A percentile compares a stretch with the other conserved stretches of the same genome.
phyloP scores from a whole-genome alignment of 2,797 vertebrate species.

The Amblyraja radiata region DNA sequence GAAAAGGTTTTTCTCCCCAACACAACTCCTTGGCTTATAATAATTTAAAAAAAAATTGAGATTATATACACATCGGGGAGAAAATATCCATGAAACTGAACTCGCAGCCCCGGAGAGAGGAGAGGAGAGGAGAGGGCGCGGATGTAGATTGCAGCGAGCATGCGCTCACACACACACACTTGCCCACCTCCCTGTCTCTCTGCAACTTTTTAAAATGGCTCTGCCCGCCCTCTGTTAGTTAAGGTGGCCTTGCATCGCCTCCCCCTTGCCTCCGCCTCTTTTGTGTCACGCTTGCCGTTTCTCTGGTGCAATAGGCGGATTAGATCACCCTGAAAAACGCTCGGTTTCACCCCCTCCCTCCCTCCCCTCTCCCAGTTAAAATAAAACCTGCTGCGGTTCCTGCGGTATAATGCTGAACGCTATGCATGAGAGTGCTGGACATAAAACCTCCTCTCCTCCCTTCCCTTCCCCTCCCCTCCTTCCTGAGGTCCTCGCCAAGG shows the following conservation, averaged over 20 bases:
- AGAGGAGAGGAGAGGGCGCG: constrained; percentile 40
- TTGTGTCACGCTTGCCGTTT: background rate
- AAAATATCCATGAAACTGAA: background rate
- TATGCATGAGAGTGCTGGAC: background rate
- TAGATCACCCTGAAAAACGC: background rate
- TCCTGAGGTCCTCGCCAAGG: background rate
- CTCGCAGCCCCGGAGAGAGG: constrained; percentile 6
- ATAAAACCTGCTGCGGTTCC: background rate
- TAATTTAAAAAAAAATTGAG: no score
- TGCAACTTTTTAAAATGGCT: constrained; percentile 30
- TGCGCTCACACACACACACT: constrained; percentile 13
- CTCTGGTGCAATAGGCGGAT: background rate
- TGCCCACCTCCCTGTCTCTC: background rate
- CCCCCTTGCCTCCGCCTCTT: background rate
- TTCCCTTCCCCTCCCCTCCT: background rate
- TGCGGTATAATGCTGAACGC: background rate
- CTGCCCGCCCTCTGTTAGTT: background rate
- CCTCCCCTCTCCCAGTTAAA: background rate
- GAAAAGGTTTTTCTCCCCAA: no score
- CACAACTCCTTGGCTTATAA: no score
- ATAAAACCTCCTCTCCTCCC: no score
- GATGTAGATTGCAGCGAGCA: constrained; percentile 28
- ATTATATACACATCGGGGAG: no score
- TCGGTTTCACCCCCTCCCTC: background rate
- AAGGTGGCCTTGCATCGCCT: background rate